Percentiles rank a stretch among this genome's conserved stretches.
Conservation (phyloP, 2,888 invertebrate species). For the Timema cristinae region DNA sequence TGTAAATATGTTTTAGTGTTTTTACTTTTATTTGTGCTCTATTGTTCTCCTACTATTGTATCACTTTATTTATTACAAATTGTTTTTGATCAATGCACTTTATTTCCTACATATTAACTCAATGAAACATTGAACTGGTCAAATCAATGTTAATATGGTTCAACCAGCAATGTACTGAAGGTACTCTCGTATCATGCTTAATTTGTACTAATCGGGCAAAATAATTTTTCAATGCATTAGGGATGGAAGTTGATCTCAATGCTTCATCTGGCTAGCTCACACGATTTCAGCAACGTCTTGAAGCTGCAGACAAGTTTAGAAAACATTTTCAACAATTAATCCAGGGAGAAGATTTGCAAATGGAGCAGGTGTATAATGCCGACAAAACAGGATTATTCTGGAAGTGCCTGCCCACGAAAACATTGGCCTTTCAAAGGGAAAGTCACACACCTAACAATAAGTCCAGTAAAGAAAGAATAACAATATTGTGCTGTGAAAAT, state of each 20-base stretch:
- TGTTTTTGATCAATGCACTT: too few relatives aligned
- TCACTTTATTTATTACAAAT: too few relatives aligned
- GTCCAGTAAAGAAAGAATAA: background rate
- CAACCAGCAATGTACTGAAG: background rate
- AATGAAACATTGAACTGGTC: background rate
- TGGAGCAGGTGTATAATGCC: background rate
- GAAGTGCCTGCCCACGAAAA: background rate
- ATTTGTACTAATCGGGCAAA: background rate
- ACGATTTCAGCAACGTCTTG: background rate
- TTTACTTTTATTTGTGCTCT: too few relatives aligned
- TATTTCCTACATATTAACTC: too few relatives aligned
- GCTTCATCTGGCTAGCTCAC: background rate
- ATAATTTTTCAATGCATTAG: background rate
- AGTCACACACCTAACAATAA: background rate
- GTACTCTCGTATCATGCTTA: background rate
- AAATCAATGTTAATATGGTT: background rate
- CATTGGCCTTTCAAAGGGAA: background rate
- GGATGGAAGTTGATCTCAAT: background rate
- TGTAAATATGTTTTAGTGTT: too few relatives aligned
- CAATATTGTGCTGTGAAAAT: slow-evolving; percentile 1
- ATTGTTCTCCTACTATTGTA: too few relatives aligned
- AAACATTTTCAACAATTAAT: too few relatives aligned
- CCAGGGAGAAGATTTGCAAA: too few relatives aligned
- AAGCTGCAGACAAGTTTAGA: too few relatives aligned
- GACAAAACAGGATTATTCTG: background rate